Percentiles rank a stretch among this genome's conserved stretches.
phyloP scores from a whole-genome alignment of 2,888 invertebrate genomes.

The Tetrapedia diversipes region DNA sequence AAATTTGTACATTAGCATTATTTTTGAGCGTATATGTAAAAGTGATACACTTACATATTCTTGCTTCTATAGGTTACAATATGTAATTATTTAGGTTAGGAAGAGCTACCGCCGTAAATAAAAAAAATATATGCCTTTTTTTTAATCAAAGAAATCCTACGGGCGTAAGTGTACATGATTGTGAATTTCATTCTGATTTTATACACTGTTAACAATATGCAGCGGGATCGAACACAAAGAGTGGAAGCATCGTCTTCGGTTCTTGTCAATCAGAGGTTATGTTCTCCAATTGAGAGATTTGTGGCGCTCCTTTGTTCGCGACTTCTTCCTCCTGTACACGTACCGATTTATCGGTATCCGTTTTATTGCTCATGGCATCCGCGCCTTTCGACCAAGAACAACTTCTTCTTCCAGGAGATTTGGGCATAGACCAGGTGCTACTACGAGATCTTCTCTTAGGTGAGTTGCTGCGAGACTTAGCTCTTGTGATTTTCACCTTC shows the following conservation, averaged over 20 bases:
- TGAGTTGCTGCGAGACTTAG: conserved; percentile 71
- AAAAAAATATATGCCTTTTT: conserved; percentile 41
- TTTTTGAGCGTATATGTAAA: neutral
- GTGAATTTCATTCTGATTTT: conserved; percentile 14
- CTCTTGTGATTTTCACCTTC: conserved; percentile 74
- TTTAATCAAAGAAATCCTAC: conserved; percentile 23
- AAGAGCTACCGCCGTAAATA: conserved; percentile 24
- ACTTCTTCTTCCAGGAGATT: conserved; percentile 80
- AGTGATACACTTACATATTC: conserved; percentile 6
- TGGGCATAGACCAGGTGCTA: conserved; percentile 86
- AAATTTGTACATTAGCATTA: neutral
- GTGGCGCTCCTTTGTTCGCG: conserved; percentile 33
- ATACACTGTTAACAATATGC: conserved; percentile 12
- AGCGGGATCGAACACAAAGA: conserved; percentile 17
- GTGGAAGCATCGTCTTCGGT: conserved; percentile 2
- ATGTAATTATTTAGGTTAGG: conserved; percentile 8
- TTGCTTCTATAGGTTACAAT: neutral
- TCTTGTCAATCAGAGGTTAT: conserved; percentile 58
- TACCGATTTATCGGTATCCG: conserved; percentile 18
- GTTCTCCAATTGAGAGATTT: conserved; percentile 52
- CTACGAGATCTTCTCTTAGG: conserved; percentile 81
- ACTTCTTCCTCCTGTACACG: conserved; percentile 13
- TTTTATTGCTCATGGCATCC: conserved; percentile 40
- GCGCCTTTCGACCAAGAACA: conserved; percentile 85
- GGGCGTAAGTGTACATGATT: neutral